These are phyloP conservation scores for Platorchestia sp. DNA, from an alignment of 1,140 invertebrate genomes.

Conservation along the genomic window DNA sequence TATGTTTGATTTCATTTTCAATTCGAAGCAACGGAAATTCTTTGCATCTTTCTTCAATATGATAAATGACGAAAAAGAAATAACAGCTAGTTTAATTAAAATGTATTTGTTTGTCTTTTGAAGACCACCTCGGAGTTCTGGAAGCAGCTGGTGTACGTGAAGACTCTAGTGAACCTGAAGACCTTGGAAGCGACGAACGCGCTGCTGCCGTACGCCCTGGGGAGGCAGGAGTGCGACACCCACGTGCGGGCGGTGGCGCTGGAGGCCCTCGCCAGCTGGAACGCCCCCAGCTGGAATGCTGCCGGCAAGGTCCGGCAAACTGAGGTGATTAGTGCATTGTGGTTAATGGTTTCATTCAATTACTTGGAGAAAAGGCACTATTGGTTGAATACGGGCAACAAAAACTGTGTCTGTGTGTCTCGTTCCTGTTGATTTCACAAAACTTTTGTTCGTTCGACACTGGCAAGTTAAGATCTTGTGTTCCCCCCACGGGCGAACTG, in stretches of 20 bases:
- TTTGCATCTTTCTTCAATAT: no score
- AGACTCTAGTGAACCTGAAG: slow-evolving; percentile 15
- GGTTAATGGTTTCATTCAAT: not conserved
- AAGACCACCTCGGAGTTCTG: slow-evolving; percentile 28
- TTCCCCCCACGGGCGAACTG: not conserved
- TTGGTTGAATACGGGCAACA: not conserved
- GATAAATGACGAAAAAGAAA: no score
- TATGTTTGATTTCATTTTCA: no score
- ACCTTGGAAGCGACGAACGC: not conserved
- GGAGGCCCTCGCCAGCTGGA: slow-evolving; percentile 2
- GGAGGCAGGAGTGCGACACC: not conserved
- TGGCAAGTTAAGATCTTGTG: not conserved
- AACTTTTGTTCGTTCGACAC: not conserved
- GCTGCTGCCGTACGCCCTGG: not conserved
- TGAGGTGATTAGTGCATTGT: not conserved
- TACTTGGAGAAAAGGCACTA: not conserved
- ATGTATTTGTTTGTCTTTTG: not conserved
- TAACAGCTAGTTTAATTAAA: not conserved
- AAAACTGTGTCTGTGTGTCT: not conserved
- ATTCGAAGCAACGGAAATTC: no score
- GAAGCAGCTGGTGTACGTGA: slow-evolving; percentile 47
- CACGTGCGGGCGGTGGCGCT: not conserved
- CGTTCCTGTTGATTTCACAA: not conserved
- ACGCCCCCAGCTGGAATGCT: not conserved
- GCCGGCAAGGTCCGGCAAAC: not conserved